These are phyloP conservation scores for Rhogogaster chlorosoma DNA, from an alignment of 2,888 invertebrate species.

Conservation along the genomic window DNA sequence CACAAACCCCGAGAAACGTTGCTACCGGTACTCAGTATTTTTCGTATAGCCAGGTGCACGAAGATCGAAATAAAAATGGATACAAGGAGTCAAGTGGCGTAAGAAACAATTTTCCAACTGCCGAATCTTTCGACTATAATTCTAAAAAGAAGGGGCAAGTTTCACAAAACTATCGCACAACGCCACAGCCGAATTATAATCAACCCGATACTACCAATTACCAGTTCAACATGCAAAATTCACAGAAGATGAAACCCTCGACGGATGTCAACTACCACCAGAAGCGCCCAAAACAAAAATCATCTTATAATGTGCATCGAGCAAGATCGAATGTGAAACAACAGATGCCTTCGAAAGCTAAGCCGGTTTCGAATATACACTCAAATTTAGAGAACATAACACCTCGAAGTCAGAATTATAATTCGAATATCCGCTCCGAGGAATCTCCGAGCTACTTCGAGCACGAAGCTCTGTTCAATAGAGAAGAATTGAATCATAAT, in stretches of 20 bases:
- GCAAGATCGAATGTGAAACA: slow-evolving; percentile 25
- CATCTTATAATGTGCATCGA: not conserved
- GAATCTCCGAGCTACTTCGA: slow-evolving; percentile 44
- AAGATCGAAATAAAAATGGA: not conserved
- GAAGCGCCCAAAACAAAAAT: slow-evolving; percentile 15
- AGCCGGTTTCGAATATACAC: slow-evolving; percentile 52
- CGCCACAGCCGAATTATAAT: slow-evolving; percentile 17
- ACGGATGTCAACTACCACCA: slow-evolving; percentile 1
- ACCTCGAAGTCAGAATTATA: slow-evolving; percentile 8
- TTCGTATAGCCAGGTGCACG: slow-evolving; percentile 39
- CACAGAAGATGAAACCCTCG: not conserved
- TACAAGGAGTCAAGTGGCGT: slow-evolving; percentile 12
- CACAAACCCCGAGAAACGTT: slow-evolving; percentile 37
- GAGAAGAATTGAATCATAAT: slow-evolving; percentile 62
- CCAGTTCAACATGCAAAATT: not conserved
- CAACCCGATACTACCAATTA: not conserved
- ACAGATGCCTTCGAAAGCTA: slow-evolving; percentile 43
- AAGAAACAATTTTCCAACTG: not conserved
- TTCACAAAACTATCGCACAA: not conserved
- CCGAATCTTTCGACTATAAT: slow-evolving; percentile 21
- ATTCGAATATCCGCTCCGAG: not conserved
- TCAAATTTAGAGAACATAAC: slow-evolving; percentile 12
- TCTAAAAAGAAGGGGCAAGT: slow-evolving; percentile 9
- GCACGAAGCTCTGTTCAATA: slow-evolving; percentile 51
- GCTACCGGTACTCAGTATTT: slow-evolving; percentile 57